Base-by-base conservation (phyloP, 2,888 invertebrate species). In the Drosophila suboccidentalis region DNA sequence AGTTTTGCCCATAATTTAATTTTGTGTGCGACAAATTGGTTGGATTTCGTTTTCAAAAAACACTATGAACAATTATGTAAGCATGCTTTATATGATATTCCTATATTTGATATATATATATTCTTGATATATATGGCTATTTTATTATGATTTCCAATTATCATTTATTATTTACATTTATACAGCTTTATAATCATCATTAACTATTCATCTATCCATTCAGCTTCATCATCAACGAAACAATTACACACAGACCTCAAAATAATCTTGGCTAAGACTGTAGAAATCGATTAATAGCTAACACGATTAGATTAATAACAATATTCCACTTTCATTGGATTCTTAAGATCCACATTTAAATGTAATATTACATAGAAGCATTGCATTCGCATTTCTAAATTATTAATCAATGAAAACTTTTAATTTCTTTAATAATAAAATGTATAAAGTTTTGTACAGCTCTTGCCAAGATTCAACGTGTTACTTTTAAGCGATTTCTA, bases 41-140 rank as follows among this genome's bases (percentile, higher is more conserved):
- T 89, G 89, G 89, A 90, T 91, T 91, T 89, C 86, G 78, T 91
- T 91, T 90, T 89, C 82, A 89, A 89, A 90, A 87, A 80, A 65
- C 71, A 73, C 66, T 67, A 71, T 69, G 65, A 73, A 76, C 71
- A 81, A 90, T 85, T 90, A 90, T 89, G 92, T 92, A 92, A 92
- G 92, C 92, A 92, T 92, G 92, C 91, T 87, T 91, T 88, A 80
- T 85, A 78, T 61, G 78, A 67, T 77, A 72, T 46, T 73, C 50
- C 69, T 76, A 72, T 75, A 77, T 73, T 72, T 77, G 50, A 75
- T 72, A 75, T 61, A 50, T 61, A 50, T 46, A 34, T 55, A 49
- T 55, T 58, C 43, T 72, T 32, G 34, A 63, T 73, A 58, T 58
- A 47, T 51, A 43, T 51, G 13, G 17, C 43, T 34, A 66, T 46